A percentile compares a stretch with the other conserved stretches of the same genome.
These are phyloP conservation scores for Drosophila orosa DNA, from an alignment of 1,140 invertebrate genomes.

Conservation along the genomic window DNA sequence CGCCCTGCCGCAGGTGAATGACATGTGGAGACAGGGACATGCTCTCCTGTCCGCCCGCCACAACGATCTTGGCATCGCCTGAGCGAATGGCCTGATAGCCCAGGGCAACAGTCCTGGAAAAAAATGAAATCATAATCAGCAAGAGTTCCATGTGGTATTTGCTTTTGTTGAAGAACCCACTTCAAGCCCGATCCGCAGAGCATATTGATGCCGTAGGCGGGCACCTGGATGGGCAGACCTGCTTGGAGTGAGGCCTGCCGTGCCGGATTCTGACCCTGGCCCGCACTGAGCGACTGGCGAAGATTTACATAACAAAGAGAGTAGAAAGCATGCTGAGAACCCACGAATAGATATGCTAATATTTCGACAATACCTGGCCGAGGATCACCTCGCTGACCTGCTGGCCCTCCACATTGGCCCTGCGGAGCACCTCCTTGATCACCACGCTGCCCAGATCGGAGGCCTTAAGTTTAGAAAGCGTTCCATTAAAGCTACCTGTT, in stretches of 20 bases:
- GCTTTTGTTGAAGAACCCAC: slow-evolving; percentile 83
- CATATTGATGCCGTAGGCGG: slow-evolving; percentile 92
- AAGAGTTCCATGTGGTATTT: not conserved
- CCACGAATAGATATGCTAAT: slow-evolving; percentile 10
- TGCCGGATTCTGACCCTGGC: slow-evolving; percentile 94
- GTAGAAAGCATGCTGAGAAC: slow-evolving; percentile 4
- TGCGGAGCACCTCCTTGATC: slow-evolving; percentile 89
- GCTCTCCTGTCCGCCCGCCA: slow-evolving; percentile 94
- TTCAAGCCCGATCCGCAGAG: slow-evolving; percentile 94
- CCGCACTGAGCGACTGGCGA: slow-evolving; percentile 88
- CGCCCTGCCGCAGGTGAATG: slow-evolving; percentile 87
- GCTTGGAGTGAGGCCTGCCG: slow-evolving; percentile 92
- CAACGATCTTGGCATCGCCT: slow-evolving; percentile 89
- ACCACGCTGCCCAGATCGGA: slow-evolving; percentile 91
- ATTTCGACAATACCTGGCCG: slow-evolving; percentile 88
- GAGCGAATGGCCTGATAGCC: slow-evolving; percentile 89
- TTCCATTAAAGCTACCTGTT: slow-evolving; percentile 89
- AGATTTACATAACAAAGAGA: slow-evolving; percentile 57
- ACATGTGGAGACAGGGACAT: slow-evolving; percentile 93
- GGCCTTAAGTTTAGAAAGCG: slow-evolving; percentile 88
- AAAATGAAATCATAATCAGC: not conserved
- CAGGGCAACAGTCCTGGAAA: slow-evolving; percentile 87
- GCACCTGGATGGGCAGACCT: slow-evolving; percentile 90
- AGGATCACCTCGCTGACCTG: slow-evolving; percentile 94
- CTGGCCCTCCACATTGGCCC: slow-evolving; percentile 86